Conservation (phyloP, 2,113 vertebrate species). For the Cynocephalus volans region DNA sequence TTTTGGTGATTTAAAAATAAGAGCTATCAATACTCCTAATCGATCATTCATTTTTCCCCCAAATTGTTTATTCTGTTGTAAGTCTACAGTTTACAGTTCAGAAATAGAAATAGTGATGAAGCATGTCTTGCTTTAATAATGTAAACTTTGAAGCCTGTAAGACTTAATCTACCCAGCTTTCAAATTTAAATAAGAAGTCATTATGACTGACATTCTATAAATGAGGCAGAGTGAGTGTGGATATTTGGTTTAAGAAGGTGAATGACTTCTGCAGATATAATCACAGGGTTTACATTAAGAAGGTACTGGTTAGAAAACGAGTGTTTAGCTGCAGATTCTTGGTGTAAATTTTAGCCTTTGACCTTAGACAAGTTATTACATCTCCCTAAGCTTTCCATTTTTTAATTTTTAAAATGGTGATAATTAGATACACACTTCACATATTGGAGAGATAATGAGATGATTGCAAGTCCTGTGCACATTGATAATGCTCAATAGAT, state of each 20-base stretch:
- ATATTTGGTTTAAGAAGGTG: slow-evolving; percentile 5
- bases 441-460: background rate
- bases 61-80: slow-evolving; percentile 40
- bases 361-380: background rate
- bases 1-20: slow-evolving; percentile 49
- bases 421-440: background rate
- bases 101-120: slow-evolving; percentile 46
- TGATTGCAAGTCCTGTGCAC: background rate
- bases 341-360: slow-evolving; percentile 56
- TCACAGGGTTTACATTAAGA: background rate
- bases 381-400: slow-evolving; percentile 48
- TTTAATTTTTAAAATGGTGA: slow-evolving; percentile 48
- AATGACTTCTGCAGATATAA: slow-evolving; percentile 14
- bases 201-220: slow-evolving; percentile 14
- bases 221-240: background rate
- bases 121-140: slow-evolving; percentile 33
- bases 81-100: background rate
- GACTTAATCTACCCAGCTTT: slow-evolving; percentile 42
- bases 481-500: background rate
- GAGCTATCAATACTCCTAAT: background rate
- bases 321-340: slow-evolving; percentile 54
- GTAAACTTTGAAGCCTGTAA: slow-evolving; percentile 31
- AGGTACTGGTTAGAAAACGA: background rate
- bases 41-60: background rate
- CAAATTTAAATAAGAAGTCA: slow-evolving; percentile 58